Evolutionary conservation across 2,113 vertebrate species (phyloP), one percentile per base, ranked within the genome.

Genomic region (Semicossyphus pulcher): DNA sequence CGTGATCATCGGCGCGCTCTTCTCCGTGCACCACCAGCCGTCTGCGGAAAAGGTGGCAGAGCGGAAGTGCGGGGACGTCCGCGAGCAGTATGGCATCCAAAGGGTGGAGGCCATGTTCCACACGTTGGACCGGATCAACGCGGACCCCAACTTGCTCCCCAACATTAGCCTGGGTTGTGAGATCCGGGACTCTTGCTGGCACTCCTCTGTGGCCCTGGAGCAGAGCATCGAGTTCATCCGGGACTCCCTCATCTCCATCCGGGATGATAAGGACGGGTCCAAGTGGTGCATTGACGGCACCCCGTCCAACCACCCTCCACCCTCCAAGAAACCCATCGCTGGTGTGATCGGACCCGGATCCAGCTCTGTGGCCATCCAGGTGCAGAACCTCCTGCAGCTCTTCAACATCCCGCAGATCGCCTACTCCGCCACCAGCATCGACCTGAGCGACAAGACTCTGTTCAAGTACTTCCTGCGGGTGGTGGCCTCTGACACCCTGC

Each of bases 191-290:
- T 99, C 98, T 25, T 99, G 98, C 88, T 99, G 98, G 98, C 96
- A 99, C 81, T 99, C 98, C 0, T 98, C 97, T 0, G 98, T 99
- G 65, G 98, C 98, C 57, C 91, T 99, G 89, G 98, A 99, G 86
- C 98, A 99, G 88, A 99, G 98, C 91, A 99, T 99, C 26, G 98
- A 99, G 91, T 99, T 99, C 83, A 99, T 99, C 73, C 93, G 98
- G 54, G 98, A 99, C 91, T 99, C 98, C 6, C 95, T 99, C 63
- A 99, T 99, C 81, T 99, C 98, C 47, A 98, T 98, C 73, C 89
- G 97, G 56, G 97, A 99, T 15, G 97, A 99, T 36, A 97, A 94
- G 85, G 97, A 99, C 4, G 96, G 97, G 3, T 92, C 94, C 78
- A 95, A 95, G 41, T 95, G 95, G 80, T 99, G 98, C 77, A 76